Evolutionary conservation across 2,888 invertebrate species (phyloP).

Genomic region (Theodoxus fluviatilis): DNA sequence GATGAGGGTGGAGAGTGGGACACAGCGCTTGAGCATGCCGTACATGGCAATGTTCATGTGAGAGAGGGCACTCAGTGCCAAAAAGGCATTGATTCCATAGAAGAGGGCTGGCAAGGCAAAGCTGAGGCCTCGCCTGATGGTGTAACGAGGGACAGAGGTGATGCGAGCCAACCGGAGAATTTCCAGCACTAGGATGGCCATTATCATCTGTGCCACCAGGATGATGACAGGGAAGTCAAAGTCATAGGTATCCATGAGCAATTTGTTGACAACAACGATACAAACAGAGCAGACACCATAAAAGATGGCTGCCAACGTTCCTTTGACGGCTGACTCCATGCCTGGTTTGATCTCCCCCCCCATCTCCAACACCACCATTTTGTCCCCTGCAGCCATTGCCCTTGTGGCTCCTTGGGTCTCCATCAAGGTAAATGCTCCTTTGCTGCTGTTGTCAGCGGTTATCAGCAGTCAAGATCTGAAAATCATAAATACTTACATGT

Average conservation of each 20-base stretch:
- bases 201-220: conserved; percentile 67
- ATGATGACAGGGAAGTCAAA: conserved; percentile 69
- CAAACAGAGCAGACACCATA: conserved; percentile 65
- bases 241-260: conserved; percentile 61
- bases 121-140: conserved; percentile 62
- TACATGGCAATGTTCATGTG: conserved; percentile 70
- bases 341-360: conserved; percentile 13
- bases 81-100: conserved; percentile 67
- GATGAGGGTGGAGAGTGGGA: conserved; percentile 65
- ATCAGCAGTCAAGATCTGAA: too few relatives aligned
- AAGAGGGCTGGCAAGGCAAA: conserved; percentile 67
- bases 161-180: conserved; percentile 49
- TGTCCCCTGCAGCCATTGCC: too few relatives aligned
- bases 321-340: conserved; percentile 35
- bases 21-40: conserved; percentile 68
- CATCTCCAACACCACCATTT: conserved; percentile 19
- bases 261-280: conserved; percentile 67
- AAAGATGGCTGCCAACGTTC: conserved; percentile 59
- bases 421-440: too few relatives aligned
- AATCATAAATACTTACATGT: too few relatives aligned
- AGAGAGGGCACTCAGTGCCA: conserved; percentile 67
- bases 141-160: conserved; percentile 62
- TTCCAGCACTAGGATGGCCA: conserved; percentile 65
- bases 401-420: too few relatives aligned
- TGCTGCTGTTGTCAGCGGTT: too few relatives aligned